Percentiles rank a stretch among this genome's conserved stretches.
These are phyloP conservation scores for Cydia pomonella DNA, from an alignment of 1,140 invertebrate genomes.

Conservation along the genomic window DNA sequence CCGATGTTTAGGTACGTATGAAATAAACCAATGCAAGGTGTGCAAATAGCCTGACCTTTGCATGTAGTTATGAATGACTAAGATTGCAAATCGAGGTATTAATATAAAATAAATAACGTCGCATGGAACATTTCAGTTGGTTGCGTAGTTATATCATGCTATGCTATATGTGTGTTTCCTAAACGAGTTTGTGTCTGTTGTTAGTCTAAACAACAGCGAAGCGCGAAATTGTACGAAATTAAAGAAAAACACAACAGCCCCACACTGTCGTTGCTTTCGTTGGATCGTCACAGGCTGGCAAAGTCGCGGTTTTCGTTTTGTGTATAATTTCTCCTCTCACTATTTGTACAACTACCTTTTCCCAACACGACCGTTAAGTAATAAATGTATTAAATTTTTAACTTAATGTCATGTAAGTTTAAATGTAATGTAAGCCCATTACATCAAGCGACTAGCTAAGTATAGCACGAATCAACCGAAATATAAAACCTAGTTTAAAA, in stretches of 20 bases:
- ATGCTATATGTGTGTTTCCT: neutral
- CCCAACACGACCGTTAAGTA: neutral
- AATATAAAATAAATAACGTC: conserved; percentile 19
- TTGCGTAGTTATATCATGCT: neutral
- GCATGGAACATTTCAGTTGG: neutral
- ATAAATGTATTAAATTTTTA: neutral
- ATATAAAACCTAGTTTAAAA: too few species aligned
- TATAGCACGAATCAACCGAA: too few species aligned
- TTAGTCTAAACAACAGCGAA: conserved; percentile 26
- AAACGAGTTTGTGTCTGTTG: conserved; percentile 23
- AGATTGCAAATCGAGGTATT: conserved; percentile 19
- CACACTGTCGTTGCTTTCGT: conserved; percentile 15
- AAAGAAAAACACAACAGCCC: conserved; percentile 26
- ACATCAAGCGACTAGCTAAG: too few species aligned
- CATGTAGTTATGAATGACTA: conserved; percentile 21
- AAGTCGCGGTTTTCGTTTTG: neutral
- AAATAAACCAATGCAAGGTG: conserved; percentile 33
- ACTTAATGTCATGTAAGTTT: too few species aligned
- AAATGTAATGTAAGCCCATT: too few species aligned
- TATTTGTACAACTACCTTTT: neutral
- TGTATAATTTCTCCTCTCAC: conserved; percentile 1
- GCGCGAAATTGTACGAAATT: conserved; percentile 28
- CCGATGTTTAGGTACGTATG: conserved; percentile 23
- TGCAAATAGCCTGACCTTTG: conserved; percentile 30
- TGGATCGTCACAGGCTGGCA: neutral